Evolutionary conservation across 2,797 vertebrate species (phyloP), one percentile per base, ranked within the genome.

Genomic region (Hydrocynus forskahlii): DNA sequence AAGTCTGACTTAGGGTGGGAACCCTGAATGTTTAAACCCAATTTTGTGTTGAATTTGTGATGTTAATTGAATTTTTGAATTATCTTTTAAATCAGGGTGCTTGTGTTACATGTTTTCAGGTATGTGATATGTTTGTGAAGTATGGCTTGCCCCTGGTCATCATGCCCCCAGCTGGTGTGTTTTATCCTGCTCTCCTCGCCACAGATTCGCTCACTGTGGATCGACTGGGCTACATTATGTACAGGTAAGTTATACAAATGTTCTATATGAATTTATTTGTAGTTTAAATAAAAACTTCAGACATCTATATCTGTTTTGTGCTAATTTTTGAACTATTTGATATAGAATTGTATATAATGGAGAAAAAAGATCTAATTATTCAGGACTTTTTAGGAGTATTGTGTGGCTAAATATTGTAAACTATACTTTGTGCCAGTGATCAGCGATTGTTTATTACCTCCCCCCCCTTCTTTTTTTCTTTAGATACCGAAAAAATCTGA

Each of bases 401-500:
- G 35, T 35, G 4, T 35, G 54, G 54, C 16, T n/a, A 19, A 57
- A 57, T 19, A n/a, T 57, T 17, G 19, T 6, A 57, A 57, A n/a
- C 7, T 17, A 14, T 19, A 55, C 5, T 55, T 55, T 55, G 54
- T 16, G 5, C 14, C 14, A 16, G 13, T 55, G 35, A 35, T 2
- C 35, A 35, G 35, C 4, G 35, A 35, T 35, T 35, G 35, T 35
- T 35, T 35, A 35, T 35, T n/a, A n/a, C n/a, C n/a, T n/a, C n/a
- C n/a, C n/a, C 43, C 40, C 75, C 40, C 72, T 21, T 23, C 79
- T 19, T 64, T 54, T 81, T 71, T 75, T 87, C 76, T 38, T 78
- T 84, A 99, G 98, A 83, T 99, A 97, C 92, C 94, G 95, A 87
- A 85, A 92, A 83, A 99, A 97, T 89, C 88, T 99, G 90, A 88